Conservation (phyloP, 2,113 vertebrate species). For the Ceyx margarethae region DNA sequence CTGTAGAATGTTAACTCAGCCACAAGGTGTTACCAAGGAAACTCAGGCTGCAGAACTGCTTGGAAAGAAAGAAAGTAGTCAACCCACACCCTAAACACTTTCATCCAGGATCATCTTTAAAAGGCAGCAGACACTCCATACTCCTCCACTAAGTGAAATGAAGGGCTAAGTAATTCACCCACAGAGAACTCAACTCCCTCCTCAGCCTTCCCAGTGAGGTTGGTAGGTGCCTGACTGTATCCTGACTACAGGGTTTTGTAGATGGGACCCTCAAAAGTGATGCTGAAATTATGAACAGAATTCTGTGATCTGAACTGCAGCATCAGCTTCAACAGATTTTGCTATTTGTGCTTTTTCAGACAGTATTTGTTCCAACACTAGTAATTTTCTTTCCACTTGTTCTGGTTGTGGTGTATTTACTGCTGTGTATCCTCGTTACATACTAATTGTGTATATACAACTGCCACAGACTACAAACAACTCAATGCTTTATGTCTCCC, state of each 20-base stretch:
- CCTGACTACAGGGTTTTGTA: background rate
- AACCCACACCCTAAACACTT: background rate
- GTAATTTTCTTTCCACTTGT: background rate
- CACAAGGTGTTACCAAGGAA: slow-evolving; percentile 26
- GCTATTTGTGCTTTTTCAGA: background rate
- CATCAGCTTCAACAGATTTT: background rate
- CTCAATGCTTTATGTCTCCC: background rate
- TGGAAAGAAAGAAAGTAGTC: background rate
- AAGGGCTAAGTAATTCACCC: background rate
- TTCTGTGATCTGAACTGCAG: background rate
- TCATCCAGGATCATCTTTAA: background rate
- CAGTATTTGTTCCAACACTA: background rate
- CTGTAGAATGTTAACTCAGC: background rate
- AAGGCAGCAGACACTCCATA: background rate
- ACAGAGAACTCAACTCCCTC: background rate
- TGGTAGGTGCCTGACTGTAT: background rate
- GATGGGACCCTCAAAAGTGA: background rate
- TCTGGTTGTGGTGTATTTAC: background rate
- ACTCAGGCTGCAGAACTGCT: background rate
- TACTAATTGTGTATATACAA: background rate
- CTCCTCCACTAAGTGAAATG: background rate
- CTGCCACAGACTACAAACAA: background rate
- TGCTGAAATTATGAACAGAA: background rate
- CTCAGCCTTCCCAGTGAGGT: background rate
- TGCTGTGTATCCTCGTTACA: background rate